Conservation (phyloP, 2,888 invertebrate genomes). For the Dione juno region DNA sequence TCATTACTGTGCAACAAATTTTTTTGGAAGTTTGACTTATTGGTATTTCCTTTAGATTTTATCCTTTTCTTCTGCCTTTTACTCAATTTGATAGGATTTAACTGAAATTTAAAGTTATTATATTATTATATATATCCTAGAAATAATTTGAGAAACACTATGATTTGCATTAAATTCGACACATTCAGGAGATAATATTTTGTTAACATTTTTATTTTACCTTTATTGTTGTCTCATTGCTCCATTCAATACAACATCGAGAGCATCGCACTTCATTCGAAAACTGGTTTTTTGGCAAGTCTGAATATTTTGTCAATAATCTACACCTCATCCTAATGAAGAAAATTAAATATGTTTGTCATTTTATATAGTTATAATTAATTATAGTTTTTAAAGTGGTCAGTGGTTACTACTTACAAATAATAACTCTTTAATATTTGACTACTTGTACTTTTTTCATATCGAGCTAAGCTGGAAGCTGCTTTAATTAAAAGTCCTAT, state of each 20-base stretch:
- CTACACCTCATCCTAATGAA: slow-evolving; percentile 68
- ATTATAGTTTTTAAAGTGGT: slow-evolving; percentile 5
- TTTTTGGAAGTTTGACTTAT: slow-evolving; percentile 47
- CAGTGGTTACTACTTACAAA: too few relatives aligned
- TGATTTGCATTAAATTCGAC: too few relatives aligned
- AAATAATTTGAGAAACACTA: neutral
- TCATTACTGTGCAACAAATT: slow-evolving; percentile 59
- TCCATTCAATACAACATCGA: slow-evolving; percentile 69
- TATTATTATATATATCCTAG: neutral
- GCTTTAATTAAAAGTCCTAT: slow-evolving; percentile 65
- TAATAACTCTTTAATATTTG: slow-evolving; percentile 67
- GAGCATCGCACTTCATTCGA: slow-evolving; percentile 64
- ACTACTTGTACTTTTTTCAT: slow-evolving; percentile 50
- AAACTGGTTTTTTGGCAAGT: slow-evolving; percentile 67
- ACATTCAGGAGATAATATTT: too few relatives aligned
- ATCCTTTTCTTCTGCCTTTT: slow-evolving; percentile 61
- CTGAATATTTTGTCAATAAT: slow-evolving; percentile 60
- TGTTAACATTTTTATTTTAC: slow-evolving; percentile 49
- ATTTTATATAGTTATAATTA: neutral
- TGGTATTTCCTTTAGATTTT: slow-evolving; percentile 49
- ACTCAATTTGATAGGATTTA: slow-evolving; percentile 58
- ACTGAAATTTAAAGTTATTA: slow-evolving; percentile 53
- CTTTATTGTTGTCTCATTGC: slow-evolving; percentile 54
- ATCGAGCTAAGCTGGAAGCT: slow-evolving; percentile 53
- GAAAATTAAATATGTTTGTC: neutral